Percentiles rank a stretch among this genome's conserved stretches.
These are phyloP conservation scores for Desmophyllum pertusum DNA, from an alignment of 92 coral and sea anemone genomes.

Conservation along the genomic window DNA sequence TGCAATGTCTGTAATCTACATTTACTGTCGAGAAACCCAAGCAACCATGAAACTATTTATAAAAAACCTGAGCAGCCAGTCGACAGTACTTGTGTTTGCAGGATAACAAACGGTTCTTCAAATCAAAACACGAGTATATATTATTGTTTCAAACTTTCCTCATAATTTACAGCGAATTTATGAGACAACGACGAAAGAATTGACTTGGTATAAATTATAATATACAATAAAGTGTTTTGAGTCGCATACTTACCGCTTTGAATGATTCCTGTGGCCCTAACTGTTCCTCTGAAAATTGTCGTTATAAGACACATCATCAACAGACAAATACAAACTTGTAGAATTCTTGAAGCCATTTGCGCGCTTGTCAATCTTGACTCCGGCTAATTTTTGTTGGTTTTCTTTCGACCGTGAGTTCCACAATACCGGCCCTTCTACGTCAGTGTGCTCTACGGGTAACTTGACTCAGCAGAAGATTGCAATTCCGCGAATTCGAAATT, in stretches of 20 bases:
- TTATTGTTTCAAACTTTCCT: background rate
- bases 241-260: conserved; percentile 2
- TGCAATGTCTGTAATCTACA: background rate
- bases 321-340: background rate
- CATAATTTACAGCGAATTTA: background rate
- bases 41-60: background rate
- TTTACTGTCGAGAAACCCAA: background rate
- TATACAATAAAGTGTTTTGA: background rate
- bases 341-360: conserved; percentile 7
- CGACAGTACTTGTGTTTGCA: background rate
- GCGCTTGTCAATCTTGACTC: background rate
- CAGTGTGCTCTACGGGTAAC: background rate
- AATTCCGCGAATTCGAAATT: background rate
- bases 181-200: background rate
- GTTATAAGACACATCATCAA: background rate
- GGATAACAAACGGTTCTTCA: background rate
- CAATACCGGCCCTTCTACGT: background rate
- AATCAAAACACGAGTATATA: background rate
- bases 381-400: background rate
- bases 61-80: too few relatives aligned
- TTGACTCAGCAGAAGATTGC: background rate
- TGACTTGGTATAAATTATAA: background rate
- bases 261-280: background rate
- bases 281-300: background rate
- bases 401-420: background rate